phyloP scores from a whole-genome alignment of 2,797 vertebrate genomes.

The Yasuhikotakia modesta region DNA sequence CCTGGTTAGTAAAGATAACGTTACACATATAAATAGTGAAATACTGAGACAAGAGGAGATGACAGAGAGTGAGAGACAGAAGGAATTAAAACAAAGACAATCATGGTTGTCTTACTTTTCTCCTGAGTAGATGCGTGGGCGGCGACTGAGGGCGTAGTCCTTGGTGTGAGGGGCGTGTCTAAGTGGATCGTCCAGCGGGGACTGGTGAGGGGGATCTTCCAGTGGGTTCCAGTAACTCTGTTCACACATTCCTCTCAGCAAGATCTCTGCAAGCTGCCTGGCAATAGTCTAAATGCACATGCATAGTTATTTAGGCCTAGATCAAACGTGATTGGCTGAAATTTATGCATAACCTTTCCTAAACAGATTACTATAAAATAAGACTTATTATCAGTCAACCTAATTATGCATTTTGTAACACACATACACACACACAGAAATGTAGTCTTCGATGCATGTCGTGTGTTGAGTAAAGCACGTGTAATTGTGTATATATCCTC shows the following conservation, averaged over 20 bases:
- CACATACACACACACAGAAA: no score
- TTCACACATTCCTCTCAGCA: conserved; percentile 96
- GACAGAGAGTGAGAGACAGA: not conserved
- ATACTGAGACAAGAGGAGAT: not conserved
- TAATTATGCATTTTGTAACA: no score
- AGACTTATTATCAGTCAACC: no score
- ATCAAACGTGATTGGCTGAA: not conserved
- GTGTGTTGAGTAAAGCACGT: no score
- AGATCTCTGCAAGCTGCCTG: conserved; percentile 95
- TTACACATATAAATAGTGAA: not conserved
- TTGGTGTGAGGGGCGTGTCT: conserved; percentile 84
- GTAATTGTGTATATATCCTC: not conserved
- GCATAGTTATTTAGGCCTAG: not conserved
- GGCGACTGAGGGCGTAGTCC: conserved; percentile 85
- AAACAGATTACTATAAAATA: no score
- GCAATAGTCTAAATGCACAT: conserved; percentile 87
- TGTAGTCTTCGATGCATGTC: no score
- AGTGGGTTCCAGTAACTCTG: conserved; percentile 99
- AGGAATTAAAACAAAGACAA: not conserved
- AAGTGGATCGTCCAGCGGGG: conserved; percentile 91
- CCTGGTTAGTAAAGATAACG: not conserved
- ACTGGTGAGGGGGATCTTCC: conserved; percentile 91
- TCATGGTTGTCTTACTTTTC: conserved; percentile 82
- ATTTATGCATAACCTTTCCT: not conserved
- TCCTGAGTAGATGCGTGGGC: conserved; percentile 91